Conservation (phyloP, 2,888 invertebrate genomes). For the Gari tellinella region DNA sequence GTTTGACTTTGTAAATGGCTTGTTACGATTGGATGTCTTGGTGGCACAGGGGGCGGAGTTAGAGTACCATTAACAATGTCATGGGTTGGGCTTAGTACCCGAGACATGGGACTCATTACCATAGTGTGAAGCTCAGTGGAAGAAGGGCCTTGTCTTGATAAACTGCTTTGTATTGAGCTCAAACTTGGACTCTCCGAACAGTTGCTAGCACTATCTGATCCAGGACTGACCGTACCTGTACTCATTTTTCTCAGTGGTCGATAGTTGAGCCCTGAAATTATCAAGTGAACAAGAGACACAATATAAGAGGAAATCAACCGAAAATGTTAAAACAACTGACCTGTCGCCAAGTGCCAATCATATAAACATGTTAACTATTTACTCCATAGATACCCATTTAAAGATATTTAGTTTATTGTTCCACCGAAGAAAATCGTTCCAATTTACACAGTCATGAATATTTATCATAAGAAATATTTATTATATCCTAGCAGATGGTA, state of each 20-base stretch:
- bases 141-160: constrained; percentile 24
- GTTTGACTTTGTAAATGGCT: constrained; percentile 26
- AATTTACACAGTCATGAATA: no score
- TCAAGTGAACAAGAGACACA: no score
- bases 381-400: no score
- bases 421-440: no score
- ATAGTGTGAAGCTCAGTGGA: constrained; percentile 21
- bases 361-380: no score
- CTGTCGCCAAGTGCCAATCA: no score
- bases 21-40: constrained; percentile 67
- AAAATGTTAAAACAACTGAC: no score
- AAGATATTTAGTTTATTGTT: no score
- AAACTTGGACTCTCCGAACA: constrained; percentile 78
- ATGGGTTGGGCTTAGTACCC: constrained; percentile 41
- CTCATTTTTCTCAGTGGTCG: constrained; percentile 43
- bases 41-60: constrained; percentile 86
- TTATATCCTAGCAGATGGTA: no score
- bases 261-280: constrained; percentile 11
- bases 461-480: no score
- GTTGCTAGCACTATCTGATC: constrained; percentile 93
- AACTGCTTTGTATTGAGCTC: constrained; percentile 23
- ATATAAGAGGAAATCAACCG: no score
- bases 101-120: constrained; percentile 17
- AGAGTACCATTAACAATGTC: constrained; percentile 73
- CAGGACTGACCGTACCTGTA: constrained; percentile 89